Conservation (phyloP, 2,113 vertebrate species). For the crab-eating macaque (Macaca fascicularis) region DNA sequence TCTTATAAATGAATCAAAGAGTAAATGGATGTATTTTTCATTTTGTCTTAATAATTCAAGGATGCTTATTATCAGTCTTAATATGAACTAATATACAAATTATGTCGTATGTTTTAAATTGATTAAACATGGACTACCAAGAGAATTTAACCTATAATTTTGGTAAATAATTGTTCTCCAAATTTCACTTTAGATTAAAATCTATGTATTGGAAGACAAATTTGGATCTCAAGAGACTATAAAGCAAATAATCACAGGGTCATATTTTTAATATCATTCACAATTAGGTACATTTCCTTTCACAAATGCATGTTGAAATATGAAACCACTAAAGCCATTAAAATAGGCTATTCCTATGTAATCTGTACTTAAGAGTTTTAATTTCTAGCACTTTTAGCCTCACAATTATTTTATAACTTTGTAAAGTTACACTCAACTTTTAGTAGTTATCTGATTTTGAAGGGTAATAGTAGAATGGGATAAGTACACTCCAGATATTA, state of each 20-base stretch:
- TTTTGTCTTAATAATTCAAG: conserved; percentile 42
- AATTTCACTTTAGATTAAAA: conserved; percentile 39
- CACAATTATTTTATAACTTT: neutral
- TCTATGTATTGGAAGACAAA: neutral
- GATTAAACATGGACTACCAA: conserved; percentile 1
- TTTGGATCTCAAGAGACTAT: neutral
- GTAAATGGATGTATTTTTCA: conserved; percentile 6
- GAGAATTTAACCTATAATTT: conserved; percentile 22
- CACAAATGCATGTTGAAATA: neutral
- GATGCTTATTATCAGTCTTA: conserved; percentile 9
- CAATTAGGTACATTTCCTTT: neutral
- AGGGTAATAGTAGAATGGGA: neutral
- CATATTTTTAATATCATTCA: neutral
- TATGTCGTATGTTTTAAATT: neutral
- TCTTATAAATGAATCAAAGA: conserved; percentile 37
- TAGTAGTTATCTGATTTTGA: conserved; percentile 21
- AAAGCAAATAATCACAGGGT: neutral
- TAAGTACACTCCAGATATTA: neutral
- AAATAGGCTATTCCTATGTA: neutral
- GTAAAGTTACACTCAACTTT: neutral
- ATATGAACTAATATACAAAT: neutral
- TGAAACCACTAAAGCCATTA: neutral
- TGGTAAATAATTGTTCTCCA: conserved; percentile 28
- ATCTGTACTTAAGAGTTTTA: neutral
- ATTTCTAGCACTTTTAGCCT: neutral